Evolutionary conservation across 2,113 vertebrate species (phyloP), one percentile per base, ranked within the genome.

Genomic region (Percopsis transmontana): DNA sequence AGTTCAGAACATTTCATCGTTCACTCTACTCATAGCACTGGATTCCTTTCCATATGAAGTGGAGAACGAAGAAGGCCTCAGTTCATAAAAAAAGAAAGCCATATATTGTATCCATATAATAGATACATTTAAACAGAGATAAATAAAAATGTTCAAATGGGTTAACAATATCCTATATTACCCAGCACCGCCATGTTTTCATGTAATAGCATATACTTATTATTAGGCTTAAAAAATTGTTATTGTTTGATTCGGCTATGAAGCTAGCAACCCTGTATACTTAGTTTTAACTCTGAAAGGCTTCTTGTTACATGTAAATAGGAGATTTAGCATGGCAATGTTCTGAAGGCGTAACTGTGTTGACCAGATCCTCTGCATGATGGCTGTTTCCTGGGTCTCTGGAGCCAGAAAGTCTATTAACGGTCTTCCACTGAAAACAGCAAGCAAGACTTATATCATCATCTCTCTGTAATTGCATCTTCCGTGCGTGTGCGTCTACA

Each of bases 341-440:
- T 50, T 58, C 8, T 41, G 27, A 24, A 23, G 13, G 18, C 38
- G 41, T 38, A 59, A 44, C 47, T 39, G 47, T 76, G 56, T 61
- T 76, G 68, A 64, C 64, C 59, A 64, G 56, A 51, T 2, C 16
- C 5, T 48, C 12, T 2, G n/a, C 59, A 24, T 50, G 68, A 79
- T n/a, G 60, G 18, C 64, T 24, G 51, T 62, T 20, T 76, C 62
- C 62, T 42, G 54, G 66, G 45, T 79, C 77, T 81, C 75, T 69
- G 64, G 77, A 79, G 76, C 70, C 81, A 74, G 41, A 70, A 84
- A 85, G 68, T 77, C 83, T 76, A 85, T 87, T 84, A 87, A 76
- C 63, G 18, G 65, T 65, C 72, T 82, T 82, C 67, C 68, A 81
- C 66, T 14, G 61, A 7, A 75, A 40, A n/a, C 74, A 82, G 77